Percentiles rank a stretch among this genome's conserved stretches.
Evolutionary conservation across 1,140 invertebrate species (phyloP).

Genomic region (Pogonognathellus flavescens): DNA sequence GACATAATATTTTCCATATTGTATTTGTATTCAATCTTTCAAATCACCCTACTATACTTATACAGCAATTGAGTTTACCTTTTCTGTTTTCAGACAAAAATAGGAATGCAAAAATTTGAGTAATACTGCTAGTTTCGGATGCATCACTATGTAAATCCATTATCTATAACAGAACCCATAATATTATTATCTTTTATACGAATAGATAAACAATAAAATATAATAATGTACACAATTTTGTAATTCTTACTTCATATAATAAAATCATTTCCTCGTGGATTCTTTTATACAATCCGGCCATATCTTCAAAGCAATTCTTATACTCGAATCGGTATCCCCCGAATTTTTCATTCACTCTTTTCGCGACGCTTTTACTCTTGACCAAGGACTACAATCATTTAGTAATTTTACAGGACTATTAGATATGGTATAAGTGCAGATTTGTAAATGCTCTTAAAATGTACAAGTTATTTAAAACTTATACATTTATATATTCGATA

Average conservation of each 20-base stretch:
- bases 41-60: background rate
- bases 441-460: background rate
- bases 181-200: too few relatives aligned
- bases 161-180: background rate
- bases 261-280: slow-evolving; percentile 44
- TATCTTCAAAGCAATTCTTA: slow-evolving; percentile 1
- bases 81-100: slow-evolving; percentile 66
- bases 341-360: slow-evolving; percentile 41
- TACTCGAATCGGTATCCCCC: slow-evolving; percentile 51
- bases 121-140: slow-evolving; percentile 71
- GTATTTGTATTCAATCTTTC: background rate
- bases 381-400: too few relatives aligned
- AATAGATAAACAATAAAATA: too few relatives aligned
- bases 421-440: too few relatives aligned
- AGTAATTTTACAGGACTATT: too few relatives aligned
- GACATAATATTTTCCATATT: too few relatives aligned
- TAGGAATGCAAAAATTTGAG: slow-evolving; percentile 74
- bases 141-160: slow-evolving; percentile 42
- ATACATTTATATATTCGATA: background rate
- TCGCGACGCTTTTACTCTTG: slow-evolving; percentile 28
- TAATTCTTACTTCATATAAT: background rate
- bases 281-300: slow-evolving; percentile 37
- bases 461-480: background rate
- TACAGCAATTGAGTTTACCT: slow-evolving; percentile 36
- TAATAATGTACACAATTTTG: too few relatives aligned